Evolutionary conservation across 2,797 vertebrate species (phyloP), one percentile per base, ranked within the genome.

Genomic region (Pseudochirops corinnae): DNA sequence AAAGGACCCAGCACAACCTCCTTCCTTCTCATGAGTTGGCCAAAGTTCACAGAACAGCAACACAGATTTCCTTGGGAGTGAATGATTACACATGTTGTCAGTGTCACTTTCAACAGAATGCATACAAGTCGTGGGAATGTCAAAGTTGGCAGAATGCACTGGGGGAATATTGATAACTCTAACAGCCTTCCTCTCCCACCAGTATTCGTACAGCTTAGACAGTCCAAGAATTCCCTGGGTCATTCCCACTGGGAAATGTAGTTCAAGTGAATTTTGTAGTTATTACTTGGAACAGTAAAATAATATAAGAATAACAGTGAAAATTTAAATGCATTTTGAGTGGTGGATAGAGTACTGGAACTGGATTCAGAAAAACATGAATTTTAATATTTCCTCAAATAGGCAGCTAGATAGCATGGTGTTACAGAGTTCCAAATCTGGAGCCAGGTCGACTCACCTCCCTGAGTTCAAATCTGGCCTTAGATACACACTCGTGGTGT

Each of bases 61-160:
- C 60, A 94, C 2, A 9, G 96, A 94, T 94, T 96, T 97, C 62
- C 97, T 97, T 94, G 96, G 57, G 94, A 95, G 94, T 60, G 93
- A 95, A 91, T 92, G 91, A 97, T 97, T 96, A 94, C 96, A 96
- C 95, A 94, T 97, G 98, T 96, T 98, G 97, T 98, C 97, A 97
- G 92, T 93, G 55, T 55, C 96, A 93, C 94, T 97, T 97, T 87
- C 91, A 93, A 94, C 90, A 98, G 95, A 98, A 97, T 96, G 95
- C 96, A 97, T 96, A 93, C 60, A 97, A 98, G 94, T 92, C 91
- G 82, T 98, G 98, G 97, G 98, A 99, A 98, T 93, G 94, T 97
- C 67, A 96, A 12, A 9, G 91, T 95, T 95, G 97, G 96, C 91
- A 93, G 93, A 97, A 94, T 96, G 97, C 97, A 90, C 97, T 95